A percentile compares a stretch with the other conserved stretches of the same genome.
Conservation (phyloP, 2,888 invertebrate genomes). For the Willowsia nigromaculata region DNA sequence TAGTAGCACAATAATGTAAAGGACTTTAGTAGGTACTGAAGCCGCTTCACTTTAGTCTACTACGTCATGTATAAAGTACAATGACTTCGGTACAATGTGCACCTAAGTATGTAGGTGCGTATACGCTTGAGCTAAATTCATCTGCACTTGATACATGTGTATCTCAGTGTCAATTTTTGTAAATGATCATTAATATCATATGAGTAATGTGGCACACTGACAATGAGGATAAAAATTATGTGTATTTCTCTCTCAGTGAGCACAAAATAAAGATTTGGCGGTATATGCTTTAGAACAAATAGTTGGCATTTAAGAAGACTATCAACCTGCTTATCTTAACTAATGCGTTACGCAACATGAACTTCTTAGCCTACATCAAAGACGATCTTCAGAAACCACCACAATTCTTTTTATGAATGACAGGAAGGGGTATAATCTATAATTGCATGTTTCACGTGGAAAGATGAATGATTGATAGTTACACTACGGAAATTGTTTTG, state of each 20-base stretch:
- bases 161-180: background rate
- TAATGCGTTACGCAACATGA: conserved; percentile 30
- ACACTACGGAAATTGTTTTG: too few species aligned
- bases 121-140: background rate
- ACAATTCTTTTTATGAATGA: background rate
- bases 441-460: background rate
- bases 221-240: background rate
- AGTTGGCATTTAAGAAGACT: background rate
- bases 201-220: background rate
- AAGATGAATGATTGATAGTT: background rate
- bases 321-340: background rate
- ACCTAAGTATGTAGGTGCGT: background rate
- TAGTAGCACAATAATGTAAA: too few species aligned
- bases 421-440: background rate
- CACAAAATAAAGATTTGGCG: background rate
- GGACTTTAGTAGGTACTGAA: background rate
- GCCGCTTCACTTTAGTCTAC: background rate
- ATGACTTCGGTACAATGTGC: background rate
- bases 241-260: background rate
- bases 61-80: background rate
- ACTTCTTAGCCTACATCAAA: conserved; percentile 21
- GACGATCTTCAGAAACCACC: background rate
- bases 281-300: background rate
- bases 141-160: background rate
- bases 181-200: background rate